These are phyloP conservation scores for Muricea muricata DNA, from an alignment of 92 coral and sea anemone genomes.

Conservation along the genomic window DNA sequence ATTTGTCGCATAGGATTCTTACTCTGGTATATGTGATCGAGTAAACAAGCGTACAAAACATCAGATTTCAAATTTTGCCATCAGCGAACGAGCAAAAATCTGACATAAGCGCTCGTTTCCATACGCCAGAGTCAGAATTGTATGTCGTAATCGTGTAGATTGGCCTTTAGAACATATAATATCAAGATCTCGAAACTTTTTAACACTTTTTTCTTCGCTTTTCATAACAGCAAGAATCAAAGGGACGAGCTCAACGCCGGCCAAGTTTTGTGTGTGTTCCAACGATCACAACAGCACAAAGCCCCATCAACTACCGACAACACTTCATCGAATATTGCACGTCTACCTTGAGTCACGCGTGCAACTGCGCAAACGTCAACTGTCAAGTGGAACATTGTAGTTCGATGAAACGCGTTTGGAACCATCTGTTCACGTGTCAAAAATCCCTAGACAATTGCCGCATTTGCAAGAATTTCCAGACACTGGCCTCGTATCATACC, in stretches of 20 bases:
- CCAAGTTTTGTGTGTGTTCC: neutral
- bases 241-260: neutral
- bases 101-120: too few relatives aligned
- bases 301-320: neutral
- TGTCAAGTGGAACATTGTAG: neutral
- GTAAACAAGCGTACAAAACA: too few relatives aligned
- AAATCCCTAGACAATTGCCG: neutral
- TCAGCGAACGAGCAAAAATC: too few relatives aligned
- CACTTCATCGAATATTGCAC: conserved; percentile 17
- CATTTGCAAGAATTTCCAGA: conserved; percentile 15
- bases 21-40: too few relatives aligned
- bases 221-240: neutral
- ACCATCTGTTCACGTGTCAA: neutral
- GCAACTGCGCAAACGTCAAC: neutral
- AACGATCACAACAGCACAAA: neutral
- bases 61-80: too few relatives aligned
- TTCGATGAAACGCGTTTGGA: conserved; percentile 30
- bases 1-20: too few relatives aligned
- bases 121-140: too few relatives aligned
- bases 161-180: too few relatives aligned
- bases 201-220: neutral
- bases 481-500: neutral
- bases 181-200: too few relatives aligned
- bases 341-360: conserved; percentile 10
- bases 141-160: too few relatives aligned